These are phyloP conservation scores for Cydia fagiglandana DNA, from an alignment of 1,140 invertebrate species.

Conservation along the genomic window DNA sequence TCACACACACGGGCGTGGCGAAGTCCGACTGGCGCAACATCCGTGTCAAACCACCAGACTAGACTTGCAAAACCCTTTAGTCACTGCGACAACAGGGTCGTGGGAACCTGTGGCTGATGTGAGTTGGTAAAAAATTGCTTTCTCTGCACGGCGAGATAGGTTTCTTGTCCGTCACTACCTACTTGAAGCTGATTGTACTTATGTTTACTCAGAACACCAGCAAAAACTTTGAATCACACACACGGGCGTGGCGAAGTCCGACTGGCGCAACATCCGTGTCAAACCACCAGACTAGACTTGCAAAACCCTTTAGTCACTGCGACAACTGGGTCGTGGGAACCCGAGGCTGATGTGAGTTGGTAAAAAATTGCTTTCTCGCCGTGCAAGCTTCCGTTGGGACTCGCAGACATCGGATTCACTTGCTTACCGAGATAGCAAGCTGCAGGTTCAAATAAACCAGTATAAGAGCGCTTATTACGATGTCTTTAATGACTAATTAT, in stretches of 20 bases:
- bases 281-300: conserved; percentile 19
- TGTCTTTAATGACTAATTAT: too few species aligned
- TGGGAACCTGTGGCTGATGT: conserved; percentile 55
- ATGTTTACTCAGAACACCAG: neutral
- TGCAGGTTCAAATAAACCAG: neutral
- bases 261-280: conserved; percentile 27
- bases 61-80: conserved; percentile 33
- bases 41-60: conserved; percentile 14
- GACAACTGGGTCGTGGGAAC: conserved; percentile 61
- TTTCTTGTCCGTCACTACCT: too few species aligned
- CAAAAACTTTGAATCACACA: neutral
- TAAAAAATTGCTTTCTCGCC: conserved; percentile 74
- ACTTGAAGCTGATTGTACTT: too few species aligned
- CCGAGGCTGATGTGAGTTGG: conserved; percentile 49
- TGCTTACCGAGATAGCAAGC: neutral
- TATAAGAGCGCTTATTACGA: neutral
- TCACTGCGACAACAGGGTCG: conserved; percentile 43
- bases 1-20: neutral
- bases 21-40: conserved; percentile 12
- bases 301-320: conserved; percentile 32
- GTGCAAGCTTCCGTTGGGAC: conserved; percentile 60
- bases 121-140: conserved; percentile 73
- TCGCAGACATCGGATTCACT: neutral
- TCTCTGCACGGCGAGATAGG: too few species aligned
- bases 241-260: neutral